A percentile compares a stretch with the other conserved stretches of the same genome.
These are phyloP conservation scores for Cygnus buccinator DNA, from an alignment of 2,113 vertebrate genomes.

Conservation along the genomic window DNA sequence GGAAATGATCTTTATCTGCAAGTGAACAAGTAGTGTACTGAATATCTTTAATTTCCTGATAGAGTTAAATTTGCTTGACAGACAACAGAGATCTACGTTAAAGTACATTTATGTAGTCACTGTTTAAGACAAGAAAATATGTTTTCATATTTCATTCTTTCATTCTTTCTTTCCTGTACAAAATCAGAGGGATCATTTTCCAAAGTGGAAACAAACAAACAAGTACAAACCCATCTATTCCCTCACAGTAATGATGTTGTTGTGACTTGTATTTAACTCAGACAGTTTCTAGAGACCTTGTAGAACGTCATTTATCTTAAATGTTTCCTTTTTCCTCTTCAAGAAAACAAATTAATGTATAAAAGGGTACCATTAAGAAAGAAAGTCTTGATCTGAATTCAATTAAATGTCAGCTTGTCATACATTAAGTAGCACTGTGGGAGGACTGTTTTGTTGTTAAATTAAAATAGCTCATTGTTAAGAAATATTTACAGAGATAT, in stretches of 20 bases:
- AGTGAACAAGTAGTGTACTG: not conserved
- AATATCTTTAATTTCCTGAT: not conserved
- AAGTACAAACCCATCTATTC: not conserved
- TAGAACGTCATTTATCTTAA: not conserved
- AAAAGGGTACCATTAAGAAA: not conserved
- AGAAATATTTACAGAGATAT: constrained; percentile 23
- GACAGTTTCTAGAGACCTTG: not conserved
- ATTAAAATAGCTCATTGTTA: not conserved
- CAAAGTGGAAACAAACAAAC: not conserved
- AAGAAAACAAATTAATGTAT: not conserved
- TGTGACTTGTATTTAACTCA: not conserved
- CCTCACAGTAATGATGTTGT: not conserved
- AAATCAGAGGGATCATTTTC: not conserved
- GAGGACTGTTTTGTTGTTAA: constrained; percentile 6
- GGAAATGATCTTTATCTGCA: not conserved
- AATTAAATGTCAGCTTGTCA: not conserved
- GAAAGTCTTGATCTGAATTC: not conserved
- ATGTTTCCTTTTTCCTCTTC: not conserved
- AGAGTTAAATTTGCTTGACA: not conserved
- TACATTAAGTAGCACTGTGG: not conserved
- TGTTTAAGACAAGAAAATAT: not conserved
- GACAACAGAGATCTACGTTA: not conserved
- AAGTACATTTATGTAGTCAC: not conserved
- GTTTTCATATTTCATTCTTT: not conserved
- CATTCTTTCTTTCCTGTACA: not conserved